These are phyloP conservation scores for Sinocyclocheilus rhinocerous DNA, from an alignment of 2,113 vertebrate species.

Conservation along the genomic window DNA sequence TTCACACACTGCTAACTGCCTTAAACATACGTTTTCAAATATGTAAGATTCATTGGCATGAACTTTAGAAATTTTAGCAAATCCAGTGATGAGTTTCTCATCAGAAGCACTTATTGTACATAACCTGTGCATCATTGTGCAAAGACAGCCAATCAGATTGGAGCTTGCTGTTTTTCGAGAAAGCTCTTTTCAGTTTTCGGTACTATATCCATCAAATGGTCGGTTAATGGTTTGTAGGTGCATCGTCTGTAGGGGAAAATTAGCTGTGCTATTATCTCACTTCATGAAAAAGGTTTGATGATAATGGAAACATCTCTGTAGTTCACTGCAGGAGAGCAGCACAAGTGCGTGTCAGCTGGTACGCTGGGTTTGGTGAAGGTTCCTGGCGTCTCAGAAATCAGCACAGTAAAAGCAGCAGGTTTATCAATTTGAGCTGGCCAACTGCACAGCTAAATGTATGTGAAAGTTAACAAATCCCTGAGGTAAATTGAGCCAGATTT, in stretches of 20 bases:
- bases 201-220: conserved; percentile 9
- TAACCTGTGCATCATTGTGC: not conserved
- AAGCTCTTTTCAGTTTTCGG: not conserved
- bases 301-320: conserved; percentile 53
- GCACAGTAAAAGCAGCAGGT: conserved; percentile 80
- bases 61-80: not conserved
- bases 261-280: conserved; percentile 23
- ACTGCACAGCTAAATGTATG: conserved; percentile 86
- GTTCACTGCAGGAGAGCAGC: conserved; percentile 47
- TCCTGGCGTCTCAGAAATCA: conserved; percentile 58
- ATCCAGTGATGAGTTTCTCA: not conserved
- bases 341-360: not conserved
- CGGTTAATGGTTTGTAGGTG: conserved; percentile 58
- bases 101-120: not conserved
- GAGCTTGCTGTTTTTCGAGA: not conserved
- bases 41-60: not conserved
- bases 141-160: not conserved
- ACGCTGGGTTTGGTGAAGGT: conserved; percentile 16
- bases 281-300: not conserved
- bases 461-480: conserved; percentile 91
- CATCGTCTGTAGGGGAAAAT: not conserved
- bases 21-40: not conserved
- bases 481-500: conserved; percentile 84
- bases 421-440: conserved; percentile 88
- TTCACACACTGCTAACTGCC: too few species aligned